A percentile compares a stretch with the other conserved stretches of the same genome.
Conservation (phyloP, 2,113 vertebrate species). For the Ameiurus melas region DNA sequence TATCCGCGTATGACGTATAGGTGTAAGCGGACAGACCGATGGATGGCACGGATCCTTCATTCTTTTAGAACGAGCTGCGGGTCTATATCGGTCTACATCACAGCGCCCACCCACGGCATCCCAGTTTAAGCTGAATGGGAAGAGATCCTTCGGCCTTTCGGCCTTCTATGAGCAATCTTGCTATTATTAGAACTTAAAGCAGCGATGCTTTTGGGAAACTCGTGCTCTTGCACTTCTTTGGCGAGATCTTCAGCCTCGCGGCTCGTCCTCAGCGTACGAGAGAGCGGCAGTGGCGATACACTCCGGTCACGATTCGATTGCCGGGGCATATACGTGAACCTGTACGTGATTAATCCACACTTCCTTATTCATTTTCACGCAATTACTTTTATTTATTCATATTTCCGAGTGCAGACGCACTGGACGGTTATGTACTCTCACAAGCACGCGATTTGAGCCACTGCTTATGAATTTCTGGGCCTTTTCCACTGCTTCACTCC, state of each 20-base stretch:
- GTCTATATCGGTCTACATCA: conserved; percentile 14
- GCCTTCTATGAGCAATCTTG: neutral
- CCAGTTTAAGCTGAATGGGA: neutral
- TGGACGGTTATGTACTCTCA: neutral
- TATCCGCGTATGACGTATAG: neutral
- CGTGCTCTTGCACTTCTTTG: neutral
- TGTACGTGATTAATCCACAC: neutral
- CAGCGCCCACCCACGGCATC: neutral
- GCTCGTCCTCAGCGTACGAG: neutral
- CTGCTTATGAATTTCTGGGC: neutral
- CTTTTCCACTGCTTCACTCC: neutral
- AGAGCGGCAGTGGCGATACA: neutral
- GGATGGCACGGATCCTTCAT: neutral
- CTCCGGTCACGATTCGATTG: neutral
- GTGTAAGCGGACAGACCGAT: neutral
- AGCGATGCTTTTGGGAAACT: neutral
- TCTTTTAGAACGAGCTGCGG: neutral
- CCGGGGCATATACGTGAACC: neutral
- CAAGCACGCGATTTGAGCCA: neutral
- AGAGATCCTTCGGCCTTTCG: neutral
- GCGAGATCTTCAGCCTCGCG: neutral
- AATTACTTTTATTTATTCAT: conserved; percentile 1
- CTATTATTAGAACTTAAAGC: neutral
- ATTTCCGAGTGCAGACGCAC: too few species aligned
- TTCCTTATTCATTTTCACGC: too few species aligned